Evolutionary conservation across 2,797 vertebrate species (phyloP).

Genomic region (Malacoraja senta): DNA sequence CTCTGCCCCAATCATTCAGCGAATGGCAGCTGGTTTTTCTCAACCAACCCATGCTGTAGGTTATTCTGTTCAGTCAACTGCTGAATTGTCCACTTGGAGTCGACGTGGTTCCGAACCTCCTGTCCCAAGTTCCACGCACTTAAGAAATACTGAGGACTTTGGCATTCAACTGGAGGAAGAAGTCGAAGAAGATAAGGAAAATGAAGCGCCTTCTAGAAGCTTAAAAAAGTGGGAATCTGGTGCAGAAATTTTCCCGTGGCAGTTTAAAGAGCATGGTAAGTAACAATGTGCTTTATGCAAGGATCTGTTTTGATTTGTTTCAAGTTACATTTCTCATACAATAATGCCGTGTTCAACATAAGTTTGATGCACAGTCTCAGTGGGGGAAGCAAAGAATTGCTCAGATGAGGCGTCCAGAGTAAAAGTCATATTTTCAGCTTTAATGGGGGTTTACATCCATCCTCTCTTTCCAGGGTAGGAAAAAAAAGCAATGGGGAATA

Average conservation of each 20-base stretch:
- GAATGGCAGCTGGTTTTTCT: not conserved
- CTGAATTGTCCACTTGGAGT: not conserved
- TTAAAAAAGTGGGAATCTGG: not conserved
- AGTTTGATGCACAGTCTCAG: not conserved
- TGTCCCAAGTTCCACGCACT: conserved; percentile 16
- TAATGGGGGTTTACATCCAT: too few species aligned
- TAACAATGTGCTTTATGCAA: not conserved
- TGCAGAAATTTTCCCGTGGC: conserved; percentile 35
- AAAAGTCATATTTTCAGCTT: too few species aligned
- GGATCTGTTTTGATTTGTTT: not conserved
- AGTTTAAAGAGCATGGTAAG: conserved; percentile 1
- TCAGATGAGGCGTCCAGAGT: not conserved
- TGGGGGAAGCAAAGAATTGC: not conserved
- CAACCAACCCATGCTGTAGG: too few species aligned
- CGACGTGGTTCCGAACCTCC: conserved; percentile 36
- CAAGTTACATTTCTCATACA: not conserved
- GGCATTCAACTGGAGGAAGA: conserved; percentile 45
- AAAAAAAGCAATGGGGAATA: not conserved
- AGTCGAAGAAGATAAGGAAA: conserved; percentile 39
- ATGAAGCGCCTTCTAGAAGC: rapidly evolving
- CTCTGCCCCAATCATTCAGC: conserved; percentile 9
- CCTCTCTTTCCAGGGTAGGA: not conserved
- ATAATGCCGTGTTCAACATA: not conserved
- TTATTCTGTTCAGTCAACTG: not conserved
- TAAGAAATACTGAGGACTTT: conserved; percentile 36